Conservation (phyloP, 1,140 invertebrate species). For the Drosophila setifemur region DNA sequence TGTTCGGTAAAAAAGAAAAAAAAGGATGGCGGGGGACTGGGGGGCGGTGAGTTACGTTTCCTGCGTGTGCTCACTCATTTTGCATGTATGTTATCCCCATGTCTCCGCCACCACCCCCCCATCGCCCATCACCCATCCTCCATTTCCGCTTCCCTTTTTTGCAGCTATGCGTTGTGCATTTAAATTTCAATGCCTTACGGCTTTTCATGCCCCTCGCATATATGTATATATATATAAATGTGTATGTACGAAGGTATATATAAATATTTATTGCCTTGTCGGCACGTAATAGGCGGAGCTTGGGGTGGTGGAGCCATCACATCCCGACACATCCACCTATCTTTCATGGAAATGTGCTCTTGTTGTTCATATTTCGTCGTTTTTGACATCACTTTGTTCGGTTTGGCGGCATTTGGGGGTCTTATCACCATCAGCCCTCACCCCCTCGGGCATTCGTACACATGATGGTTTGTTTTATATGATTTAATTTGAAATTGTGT, state of each 20-base stretch:
- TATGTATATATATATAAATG: conserved; percentile 4
- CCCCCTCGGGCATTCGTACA: neutral
- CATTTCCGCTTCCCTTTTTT: conserved; percentile 29
- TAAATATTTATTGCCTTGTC: conserved; percentile 49
- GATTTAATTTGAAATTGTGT: conserved; percentile 64
- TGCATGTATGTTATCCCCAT: conserved; percentile 29
- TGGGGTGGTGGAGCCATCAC: neutral
- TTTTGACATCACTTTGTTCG: conserved; percentile 44
- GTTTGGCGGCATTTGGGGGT: conserved; percentile 41
- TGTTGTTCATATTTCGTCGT: conserved; percentile 22
- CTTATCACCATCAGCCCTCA: neutral
- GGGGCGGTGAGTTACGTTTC: conserved; percentile 24
- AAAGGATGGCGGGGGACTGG: neutral
- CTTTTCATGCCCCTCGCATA: conserved; percentile 26
- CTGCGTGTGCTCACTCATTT: conserved; percentile 46
- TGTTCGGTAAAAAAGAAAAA: neutral
- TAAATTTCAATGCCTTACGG: conserved; percentile 70
- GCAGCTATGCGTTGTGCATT: conserved; percentile 71
- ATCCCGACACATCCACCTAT: conserved; percentile 37
- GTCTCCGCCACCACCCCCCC: neutral
- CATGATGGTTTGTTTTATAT: conserved; percentile 56
- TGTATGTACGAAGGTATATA: conserved; percentile 9
- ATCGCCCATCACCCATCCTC: no score
- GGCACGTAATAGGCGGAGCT: conserved; percentile 40
- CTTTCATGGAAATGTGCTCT: conserved; percentile 12